Conservation (phyloP, 2,888 invertebrate species). For the Drosophila merina region DNA sequence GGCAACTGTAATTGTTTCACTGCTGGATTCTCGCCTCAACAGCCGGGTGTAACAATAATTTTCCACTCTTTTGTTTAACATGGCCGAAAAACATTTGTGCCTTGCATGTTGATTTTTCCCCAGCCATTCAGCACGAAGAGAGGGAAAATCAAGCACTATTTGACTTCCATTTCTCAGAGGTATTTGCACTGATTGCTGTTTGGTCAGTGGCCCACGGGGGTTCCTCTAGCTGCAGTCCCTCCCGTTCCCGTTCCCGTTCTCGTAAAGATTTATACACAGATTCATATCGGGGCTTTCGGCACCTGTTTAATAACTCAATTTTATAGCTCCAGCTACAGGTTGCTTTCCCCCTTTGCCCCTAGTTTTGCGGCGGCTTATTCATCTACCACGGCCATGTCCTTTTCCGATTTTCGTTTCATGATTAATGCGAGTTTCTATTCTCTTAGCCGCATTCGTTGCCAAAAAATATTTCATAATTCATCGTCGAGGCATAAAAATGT, state of each 20-base stretch:
- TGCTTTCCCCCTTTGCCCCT: constrained; percentile 5
- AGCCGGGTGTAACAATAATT: constrained; percentile 41
- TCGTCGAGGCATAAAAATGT: constrained; percentile 61
- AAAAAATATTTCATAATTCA: constrained; percentile 75
- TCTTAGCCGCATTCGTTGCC: constrained; percentile 31
- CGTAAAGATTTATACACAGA: constrained; percentile 11
- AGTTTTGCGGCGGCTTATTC: constrained; percentile 49
- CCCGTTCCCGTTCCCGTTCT: background rate
- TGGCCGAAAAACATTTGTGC: constrained; percentile 51
- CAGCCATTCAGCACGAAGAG: constrained; percentile 9
- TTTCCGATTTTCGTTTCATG: constrained; percentile 56
- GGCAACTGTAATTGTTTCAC: constrained; percentile 69
- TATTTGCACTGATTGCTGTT: constrained; percentile 59
- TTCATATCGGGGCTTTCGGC: constrained; percentile 15
- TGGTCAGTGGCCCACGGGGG: constrained; percentile 37
- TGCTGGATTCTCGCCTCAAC: constrained; percentile 56
- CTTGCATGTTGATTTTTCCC: constrained; percentile 52
- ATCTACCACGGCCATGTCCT: constrained; percentile 60
- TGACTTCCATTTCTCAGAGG: constrained; percentile 62
- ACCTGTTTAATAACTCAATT: constrained; percentile 74
- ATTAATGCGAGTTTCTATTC: constrained; percentile 60
- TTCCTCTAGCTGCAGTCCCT: background rate
- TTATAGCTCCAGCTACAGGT: constrained; percentile 60
- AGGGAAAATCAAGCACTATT: constrained; percentile 39
- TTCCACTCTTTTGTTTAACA: constrained; percentile 56